Percentiles rank a stretch among this genome's conserved stretches.
phyloP scores from a whole-genome alignment of 2,113 vertebrate genomes.

The Maccullochella peelii region DNA sequence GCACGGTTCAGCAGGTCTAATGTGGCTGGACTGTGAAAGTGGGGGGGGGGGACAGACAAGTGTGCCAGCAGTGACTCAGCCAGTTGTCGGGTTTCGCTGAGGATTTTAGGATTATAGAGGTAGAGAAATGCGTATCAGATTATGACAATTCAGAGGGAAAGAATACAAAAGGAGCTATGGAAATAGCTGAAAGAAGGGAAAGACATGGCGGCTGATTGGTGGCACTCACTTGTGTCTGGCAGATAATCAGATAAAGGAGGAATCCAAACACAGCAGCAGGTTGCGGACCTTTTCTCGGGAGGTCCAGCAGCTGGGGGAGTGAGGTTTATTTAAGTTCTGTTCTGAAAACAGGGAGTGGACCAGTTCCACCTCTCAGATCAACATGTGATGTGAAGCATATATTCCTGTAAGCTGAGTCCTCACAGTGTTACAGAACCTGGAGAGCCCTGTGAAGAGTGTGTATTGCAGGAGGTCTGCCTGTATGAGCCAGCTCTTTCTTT shows the following conservation, averaged over 20 bases:
- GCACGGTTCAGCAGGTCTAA: slow-evolving; percentile 64
- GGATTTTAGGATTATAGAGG: slow-evolving; percentile 28
- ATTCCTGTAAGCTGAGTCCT: slow-evolving; percentile 32
- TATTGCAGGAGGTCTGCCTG: slow-evolving; percentile 2
- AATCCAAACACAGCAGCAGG: slow-evolving; percentile 39
- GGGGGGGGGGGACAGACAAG: neutral
- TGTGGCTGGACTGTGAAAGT: slow-evolving; percentile 57
- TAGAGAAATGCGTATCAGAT: neutral
- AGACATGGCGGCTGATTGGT: neutral
- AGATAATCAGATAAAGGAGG: slow-evolving; percentile 16
- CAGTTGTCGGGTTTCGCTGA: slow-evolving; percentile 27
- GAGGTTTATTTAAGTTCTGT: slow-evolving; percentile 64
- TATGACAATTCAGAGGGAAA: neutral
- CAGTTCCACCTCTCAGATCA: slow-evolving; percentile 49
- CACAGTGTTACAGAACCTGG: slow-evolving; percentile 16
- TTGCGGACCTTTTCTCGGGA: slow-evolving; percentile 40
- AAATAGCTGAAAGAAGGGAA: neutral
- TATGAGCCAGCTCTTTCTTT: slow-evolving; percentile 28
- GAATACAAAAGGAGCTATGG: neutral
- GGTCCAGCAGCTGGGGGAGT: slow-evolving; percentile 20
- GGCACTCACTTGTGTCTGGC: slow-evolving; percentile 21
- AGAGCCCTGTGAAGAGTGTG: slow-evolving; percentile 8
- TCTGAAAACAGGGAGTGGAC: slow-evolving; percentile 67
- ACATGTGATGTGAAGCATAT: slow-evolving; percentile 50
- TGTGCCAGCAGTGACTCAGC: slow-evolving; percentile 48